These are phyloP conservation scores for Bungarus multicinctus DNA, from an alignment of 2,113 vertebrate species.

Conservation along the genomic window DNA sequence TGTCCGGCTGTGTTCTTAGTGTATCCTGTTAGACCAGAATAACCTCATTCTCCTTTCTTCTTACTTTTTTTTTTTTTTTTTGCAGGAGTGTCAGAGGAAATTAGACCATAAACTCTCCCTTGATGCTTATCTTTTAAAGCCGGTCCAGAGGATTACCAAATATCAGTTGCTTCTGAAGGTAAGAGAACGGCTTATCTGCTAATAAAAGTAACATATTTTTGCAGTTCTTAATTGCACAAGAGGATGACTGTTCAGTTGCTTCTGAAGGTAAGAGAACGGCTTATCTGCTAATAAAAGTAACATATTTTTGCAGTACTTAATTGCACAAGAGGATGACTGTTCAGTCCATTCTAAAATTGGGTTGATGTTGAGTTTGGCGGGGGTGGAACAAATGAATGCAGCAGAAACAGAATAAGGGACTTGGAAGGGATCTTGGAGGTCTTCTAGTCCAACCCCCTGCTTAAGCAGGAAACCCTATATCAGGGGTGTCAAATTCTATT, in stretches of 20 bases:
- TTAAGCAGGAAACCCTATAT: too few species aligned
- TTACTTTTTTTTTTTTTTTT: neutral
- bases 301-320: too few species aligned
- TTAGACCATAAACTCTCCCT: slow-evolving; percentile 89
- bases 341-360: neutral
- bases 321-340: neutral
- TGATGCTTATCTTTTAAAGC: slow-evolving; percentile 89
- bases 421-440: neutral
- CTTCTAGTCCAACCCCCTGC: neutral
- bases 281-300: neutral
- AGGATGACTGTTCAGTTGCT: slow-evolving; percentile 58
- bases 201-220: too few species aligned
- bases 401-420: too few species aligned
- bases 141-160: slow-evolving; percentile 91
- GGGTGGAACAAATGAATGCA: neutral
- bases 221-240: neutral
- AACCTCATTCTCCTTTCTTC: slow-evolving; percentile 1
- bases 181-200: neutral
- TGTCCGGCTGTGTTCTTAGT: too few species aligned
- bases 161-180: slow-evolving; percentile 90
- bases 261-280: slow-evolving; percentile 72
- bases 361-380: neutral
- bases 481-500: too few species aligned
- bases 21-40: neutral
- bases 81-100: slow-evolving; percentile 79